These are phyloP conservation scores for Calidris pygmaea DNA, from an alignment of 2,113 vertebrate genomes.

Conservation along the genomic window DNA sequence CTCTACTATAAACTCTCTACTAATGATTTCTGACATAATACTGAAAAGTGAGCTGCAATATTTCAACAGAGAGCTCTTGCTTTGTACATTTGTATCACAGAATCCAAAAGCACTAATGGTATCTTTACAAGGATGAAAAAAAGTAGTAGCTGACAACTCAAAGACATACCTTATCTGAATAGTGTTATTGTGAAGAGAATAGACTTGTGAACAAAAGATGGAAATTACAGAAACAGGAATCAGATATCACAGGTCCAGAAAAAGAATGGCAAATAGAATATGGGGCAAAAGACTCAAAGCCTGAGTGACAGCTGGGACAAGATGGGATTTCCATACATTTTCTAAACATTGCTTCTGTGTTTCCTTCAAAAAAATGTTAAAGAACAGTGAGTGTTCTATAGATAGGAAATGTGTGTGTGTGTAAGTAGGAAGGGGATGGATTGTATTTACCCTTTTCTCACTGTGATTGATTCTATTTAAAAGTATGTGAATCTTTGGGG, in stretches of 20 bases:
- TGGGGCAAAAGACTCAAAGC: constrained; percentile 45
- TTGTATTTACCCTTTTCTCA: background rate
- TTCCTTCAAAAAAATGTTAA: constrained; percentile 54
- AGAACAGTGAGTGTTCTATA: constrained; percentile 6
- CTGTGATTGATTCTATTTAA: background rate
- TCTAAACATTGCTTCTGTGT: constrained; percentile 57
- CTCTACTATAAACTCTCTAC: background rate
- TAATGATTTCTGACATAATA: background rate
- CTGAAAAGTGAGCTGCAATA: constrained; percentile 40
- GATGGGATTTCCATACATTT: constrained; percentile 68
- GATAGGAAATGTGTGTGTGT: background rate
- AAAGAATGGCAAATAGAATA: constrained; percentile 62
- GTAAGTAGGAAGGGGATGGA: background rate
- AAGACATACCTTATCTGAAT: constrained; percentile 73
- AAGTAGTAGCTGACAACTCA: constrained; percentile 67
- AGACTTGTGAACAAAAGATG: constrained; percentile 68
- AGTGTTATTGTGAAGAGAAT: constrained; percentile 70
- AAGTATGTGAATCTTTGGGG: background rate
- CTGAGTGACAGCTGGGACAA: constrained; percentile 71
- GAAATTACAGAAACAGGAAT: constrained; percentile 61
- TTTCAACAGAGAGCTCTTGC: constrained; percentile 4
- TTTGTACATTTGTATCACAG: constrained; percentile 40
- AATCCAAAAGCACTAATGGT: constrained; percentile 32
- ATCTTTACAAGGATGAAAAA: constrained; percentile 41
- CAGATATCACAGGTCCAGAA: constrained; percentile 60